Evolutionary conservation across 2,797 vertebrate species (phyloP), one percentile per base, ranked within the genome.

Genomic region (Sebastolobus altivelis): DNA sequence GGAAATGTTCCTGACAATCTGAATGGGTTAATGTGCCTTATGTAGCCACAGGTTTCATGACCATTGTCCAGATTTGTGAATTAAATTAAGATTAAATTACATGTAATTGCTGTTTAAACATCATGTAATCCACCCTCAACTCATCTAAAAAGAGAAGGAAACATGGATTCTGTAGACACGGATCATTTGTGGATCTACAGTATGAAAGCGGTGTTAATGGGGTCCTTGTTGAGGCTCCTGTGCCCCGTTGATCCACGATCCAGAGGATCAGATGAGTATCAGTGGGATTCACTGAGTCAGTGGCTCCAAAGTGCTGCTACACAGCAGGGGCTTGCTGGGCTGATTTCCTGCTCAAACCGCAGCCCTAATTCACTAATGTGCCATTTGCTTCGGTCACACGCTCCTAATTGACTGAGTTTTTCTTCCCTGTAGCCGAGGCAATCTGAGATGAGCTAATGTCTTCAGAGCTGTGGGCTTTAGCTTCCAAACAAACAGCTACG

Each of bases 301-400:
- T 84, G 90, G 85, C 90, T 93, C 87, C 81, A 93, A 92, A 95
- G 94, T 95, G 94, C 93, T 93, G 86, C 83, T 86, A 72, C 90
- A 90, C 92, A 92, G 93, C 86, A 87, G 90, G 91, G 67, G 84
- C 75, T 85, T 62, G 65, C 90, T 79, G 90, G 92, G 87, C 89
- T 10, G 78, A 94, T 93, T 94, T 95, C 94, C 94, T 94, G 94
- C 90, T 89, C 89, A 90, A 92, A 95, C 94, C 93, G 27, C 94
- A 93, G 91, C 82, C 82, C 87, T 94, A 94, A 95, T 94, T 95
- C 91, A 92, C 94, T 95, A 95, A 95, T 95, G 94, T 94, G 93
- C 94, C 94, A 95, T 95, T 95, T 95, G 93, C 93, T 89, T 93
- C 78, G 84, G 93, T 94, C 94, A 94, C 94, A 93, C 94, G 62